Evolutionary conservation across 2,888 invertebrate genomes (phyloP).

Genomic region (Himalopsyche tibetana): DNA sequence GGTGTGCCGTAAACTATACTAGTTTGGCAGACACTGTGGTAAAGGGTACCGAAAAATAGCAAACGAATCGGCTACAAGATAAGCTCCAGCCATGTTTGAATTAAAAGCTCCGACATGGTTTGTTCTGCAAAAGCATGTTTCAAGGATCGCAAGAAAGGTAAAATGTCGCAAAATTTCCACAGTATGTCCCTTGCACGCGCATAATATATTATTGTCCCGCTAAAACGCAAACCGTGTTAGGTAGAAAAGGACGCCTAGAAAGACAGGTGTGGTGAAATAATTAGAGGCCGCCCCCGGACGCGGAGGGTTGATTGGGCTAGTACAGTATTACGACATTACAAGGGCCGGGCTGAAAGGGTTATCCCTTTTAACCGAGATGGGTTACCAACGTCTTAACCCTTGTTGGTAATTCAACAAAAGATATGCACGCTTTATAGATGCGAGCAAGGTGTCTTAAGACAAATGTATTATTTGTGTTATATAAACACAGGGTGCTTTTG

Average conservation of each 20-base stretch:
- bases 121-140: too few species aligned
- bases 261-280: slow-evolving; percentile 30
- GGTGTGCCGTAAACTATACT: too few species aligned
- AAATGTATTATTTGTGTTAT: not conserved
- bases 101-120: too few species aligned
- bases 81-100: too few species aligned
- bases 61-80: too few species aligned
- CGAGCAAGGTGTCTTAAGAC: slow-evolving; percentile 1
- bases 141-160: not conserved
- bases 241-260: slow-evolving; percentile 2
- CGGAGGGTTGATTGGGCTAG: slow-evolving; percentile 18
- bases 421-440: slow-evolving; percentile 17
- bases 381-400: slow-evolving; percentile 28
- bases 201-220: not conserved
- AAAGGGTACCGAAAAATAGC: too few species aligned
- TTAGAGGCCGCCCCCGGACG: slow-evolving; percentile 26
- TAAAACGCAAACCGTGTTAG: slow-evolving; percentile 27
- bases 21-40: too few species aligned
- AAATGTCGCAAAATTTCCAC: not conserved
- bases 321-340: slow-evolving; percentile 11
- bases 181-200: not conserved
- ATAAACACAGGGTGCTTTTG: not conserved
- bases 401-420: slow-evolving; percentile 27
- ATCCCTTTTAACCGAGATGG: slow-evolving; percentile 34
- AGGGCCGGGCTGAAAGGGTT: slow-evolving; percentile 14